phyloP scores from a whole-genome alignment of 2,888 invertebrate species.

The Spisula subtruncata region DNA sequence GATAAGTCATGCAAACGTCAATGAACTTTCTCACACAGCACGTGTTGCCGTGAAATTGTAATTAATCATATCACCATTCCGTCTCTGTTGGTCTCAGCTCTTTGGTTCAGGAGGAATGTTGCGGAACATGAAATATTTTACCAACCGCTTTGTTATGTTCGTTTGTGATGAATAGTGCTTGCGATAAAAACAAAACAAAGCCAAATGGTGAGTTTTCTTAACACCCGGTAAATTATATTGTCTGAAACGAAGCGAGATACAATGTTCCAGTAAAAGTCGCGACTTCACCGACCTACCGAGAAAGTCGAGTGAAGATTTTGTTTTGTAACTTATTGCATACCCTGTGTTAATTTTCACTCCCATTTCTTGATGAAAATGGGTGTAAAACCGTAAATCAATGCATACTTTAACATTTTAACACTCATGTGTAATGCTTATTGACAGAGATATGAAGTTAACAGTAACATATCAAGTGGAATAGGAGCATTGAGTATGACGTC shows the following conservation, averaged over 20 bases:
- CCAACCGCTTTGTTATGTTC: neutral
- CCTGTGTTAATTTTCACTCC: too few relatives aligned
- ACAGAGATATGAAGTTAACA: too few relatives aligned
- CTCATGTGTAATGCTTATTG: too few relatives aligned
- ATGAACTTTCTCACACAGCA: constrained; percentile 19
- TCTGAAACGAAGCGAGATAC: neutral
- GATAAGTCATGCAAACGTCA: constrained; percentile 48
- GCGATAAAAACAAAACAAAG: constrained; percentile 5
- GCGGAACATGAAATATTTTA: constrained; percentile 19
- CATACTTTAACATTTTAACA: too few relatives aligned
- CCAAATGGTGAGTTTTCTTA: neutral
- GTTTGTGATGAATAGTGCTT: neutral
- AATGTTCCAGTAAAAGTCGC: too few relatives aligned
- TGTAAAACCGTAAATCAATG: too few relatives aligned
- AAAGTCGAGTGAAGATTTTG: too few relatives aligned
- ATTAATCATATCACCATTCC: constrained; percentile 34
- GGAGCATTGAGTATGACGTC: too few relatives aligned
- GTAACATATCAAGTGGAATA: too few relatives aligned
- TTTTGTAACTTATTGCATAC: too few relatives aligned
- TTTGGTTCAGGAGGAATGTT: neutral
- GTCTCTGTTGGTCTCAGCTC: neutral
- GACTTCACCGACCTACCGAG: too few relatives aligned
- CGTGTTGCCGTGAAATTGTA: constrained; percentile 34
- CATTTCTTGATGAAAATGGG: too few relatives aligned
- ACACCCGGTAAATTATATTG: neutral